Conservation (phyloP, 2,888 invertebrate genomes). For the Dynastes maya region DNA sequence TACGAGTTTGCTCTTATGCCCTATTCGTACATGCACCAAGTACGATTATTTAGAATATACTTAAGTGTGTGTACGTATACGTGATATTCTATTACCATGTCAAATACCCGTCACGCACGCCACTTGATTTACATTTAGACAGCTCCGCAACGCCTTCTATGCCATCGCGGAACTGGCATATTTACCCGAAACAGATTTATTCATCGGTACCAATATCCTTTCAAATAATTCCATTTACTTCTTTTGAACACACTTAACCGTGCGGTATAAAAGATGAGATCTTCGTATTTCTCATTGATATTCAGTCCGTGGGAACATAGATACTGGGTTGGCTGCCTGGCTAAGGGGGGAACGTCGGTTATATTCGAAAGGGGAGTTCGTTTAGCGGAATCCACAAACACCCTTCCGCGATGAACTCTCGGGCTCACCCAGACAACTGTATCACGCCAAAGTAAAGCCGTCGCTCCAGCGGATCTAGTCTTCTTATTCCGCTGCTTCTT, state of each 20-base stretch:
- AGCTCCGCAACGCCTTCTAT: conserved; percentile 23
- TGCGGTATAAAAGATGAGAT: conserved; percentile 30
- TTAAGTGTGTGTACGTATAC: not conserved
- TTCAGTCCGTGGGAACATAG: conserved; percentile 29
- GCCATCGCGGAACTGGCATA: conserved; percentile 53
- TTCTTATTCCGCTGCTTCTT: too few species aligned
- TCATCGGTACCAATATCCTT: conserved; percentile 56
- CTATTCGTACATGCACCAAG: not conserved
- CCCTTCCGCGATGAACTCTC: conserved; percentile 10
- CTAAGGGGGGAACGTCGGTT: not conserved
- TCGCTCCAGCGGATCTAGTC: not conserved
- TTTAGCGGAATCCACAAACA: conserved; percentile 22
- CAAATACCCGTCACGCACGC: not conserved
- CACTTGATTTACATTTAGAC: conserved; percentile 52
- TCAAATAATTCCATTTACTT: conserved; percentile 51
- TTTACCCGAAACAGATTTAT: conserved; percentile 56
- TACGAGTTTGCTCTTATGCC: not conserved
- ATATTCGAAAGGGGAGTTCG: conserved; percentile 13
- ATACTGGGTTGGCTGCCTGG: not conserved
- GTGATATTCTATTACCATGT: conserved; percentile 23
- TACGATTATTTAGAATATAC: too few species aligned
- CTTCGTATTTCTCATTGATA: conserved; percentile 36
- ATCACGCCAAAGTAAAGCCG: not conserved
- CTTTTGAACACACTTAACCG: conserved; percentile 41
- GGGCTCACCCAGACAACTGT: not conserved